Evolutionary conservation across 2,888 invertebrate species (phyloP).

Genomic region (Polymixis flavicincta): DNA sequence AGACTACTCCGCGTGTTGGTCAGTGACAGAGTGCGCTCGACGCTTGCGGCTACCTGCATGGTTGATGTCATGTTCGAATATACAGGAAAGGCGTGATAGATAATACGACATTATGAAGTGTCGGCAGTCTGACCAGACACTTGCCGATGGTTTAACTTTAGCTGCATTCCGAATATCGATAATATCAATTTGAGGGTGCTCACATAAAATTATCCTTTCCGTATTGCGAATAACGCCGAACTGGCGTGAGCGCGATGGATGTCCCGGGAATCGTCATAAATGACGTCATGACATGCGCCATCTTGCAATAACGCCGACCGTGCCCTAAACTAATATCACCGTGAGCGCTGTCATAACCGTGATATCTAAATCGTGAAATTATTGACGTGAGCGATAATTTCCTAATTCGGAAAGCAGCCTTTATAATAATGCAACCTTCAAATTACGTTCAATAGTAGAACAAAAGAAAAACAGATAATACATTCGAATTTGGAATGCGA

Average conservation of each 20-base stretch:
- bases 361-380: no score
- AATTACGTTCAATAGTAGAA: constrained; percentile 3
- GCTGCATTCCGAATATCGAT: no score
- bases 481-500: constrained; percentile 54
- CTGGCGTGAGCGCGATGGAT: no score
- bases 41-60: neutral
- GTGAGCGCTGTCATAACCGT: no score
- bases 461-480: constrained; percentile 9
- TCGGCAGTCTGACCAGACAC: constrained; percentile 24
- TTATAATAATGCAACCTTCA: constrained; percentile 1
- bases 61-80: neutral
- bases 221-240: no score
- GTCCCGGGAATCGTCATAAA: no score
- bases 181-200: no score
- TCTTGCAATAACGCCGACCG: no score
- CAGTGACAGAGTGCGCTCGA: neutral
- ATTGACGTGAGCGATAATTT: no score
- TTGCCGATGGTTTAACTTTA: neutral
- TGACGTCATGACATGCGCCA: no score
- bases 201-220: no score
- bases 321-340: no score
- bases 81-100: neutral
- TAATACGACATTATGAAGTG: neutral
- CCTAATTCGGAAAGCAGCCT: neutral
- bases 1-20: constrained; percentile 16